Evolutionary conservation across 2,888 invertebrate species (phyloP).

Genomic region (Apomyelois bistriatella): DNA sequence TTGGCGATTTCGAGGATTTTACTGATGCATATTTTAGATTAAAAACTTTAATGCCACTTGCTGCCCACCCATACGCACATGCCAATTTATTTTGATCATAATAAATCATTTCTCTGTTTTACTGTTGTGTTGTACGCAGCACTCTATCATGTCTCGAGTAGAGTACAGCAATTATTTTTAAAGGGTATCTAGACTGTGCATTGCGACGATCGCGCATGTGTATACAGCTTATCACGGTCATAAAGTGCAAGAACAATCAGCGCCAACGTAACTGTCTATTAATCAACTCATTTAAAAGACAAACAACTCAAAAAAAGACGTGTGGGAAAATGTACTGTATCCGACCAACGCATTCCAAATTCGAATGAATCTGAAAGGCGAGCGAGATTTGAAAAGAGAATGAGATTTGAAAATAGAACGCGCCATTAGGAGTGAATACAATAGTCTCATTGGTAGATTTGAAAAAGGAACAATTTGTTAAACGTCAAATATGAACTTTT

Average conservation of each 20-base stretch:
- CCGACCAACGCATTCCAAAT: conserved; percentile 74
- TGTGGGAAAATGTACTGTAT: conserved; percentile 73
- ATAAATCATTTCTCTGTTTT: conserved; percentile 45
- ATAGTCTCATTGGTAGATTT: conserved; percentile 80
- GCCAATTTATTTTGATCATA: conserved; percentile 43
- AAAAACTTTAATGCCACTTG: conserved; percentile 55
- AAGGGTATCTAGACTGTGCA: conserved; percentile 25
- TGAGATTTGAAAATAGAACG: conserved; percentile 79
- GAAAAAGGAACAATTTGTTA: conserved; percentile 81
- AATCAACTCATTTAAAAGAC: conserved; percentile 75
- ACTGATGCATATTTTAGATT: conserved; percentile 74
- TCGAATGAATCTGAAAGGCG: conserved; percentile 77
- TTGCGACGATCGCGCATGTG: conserved; percentile 17
- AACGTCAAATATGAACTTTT: conserved; percentile 79
- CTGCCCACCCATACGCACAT: conserved; percentile 34
- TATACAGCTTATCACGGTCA: conserved; percentile 19
- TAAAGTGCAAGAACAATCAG: conserved; percentile 47
- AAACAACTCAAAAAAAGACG: conserved; percentile 64
- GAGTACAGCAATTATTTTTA: conserved; percentile 35
- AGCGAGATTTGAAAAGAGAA: conserved; percentile 77
- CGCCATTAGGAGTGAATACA: conserved; percentile 78
- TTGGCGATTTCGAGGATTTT: conserved; percentile 71
- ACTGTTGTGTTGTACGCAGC: conserved; percentile 37
- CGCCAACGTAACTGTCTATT: conserved; percentile 64
- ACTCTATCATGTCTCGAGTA: conserved; percentile 37